phyloP scores from a whole-genome alignment of 2,797 vertebrate species.

The Novumbra hubbsi region DNA sequence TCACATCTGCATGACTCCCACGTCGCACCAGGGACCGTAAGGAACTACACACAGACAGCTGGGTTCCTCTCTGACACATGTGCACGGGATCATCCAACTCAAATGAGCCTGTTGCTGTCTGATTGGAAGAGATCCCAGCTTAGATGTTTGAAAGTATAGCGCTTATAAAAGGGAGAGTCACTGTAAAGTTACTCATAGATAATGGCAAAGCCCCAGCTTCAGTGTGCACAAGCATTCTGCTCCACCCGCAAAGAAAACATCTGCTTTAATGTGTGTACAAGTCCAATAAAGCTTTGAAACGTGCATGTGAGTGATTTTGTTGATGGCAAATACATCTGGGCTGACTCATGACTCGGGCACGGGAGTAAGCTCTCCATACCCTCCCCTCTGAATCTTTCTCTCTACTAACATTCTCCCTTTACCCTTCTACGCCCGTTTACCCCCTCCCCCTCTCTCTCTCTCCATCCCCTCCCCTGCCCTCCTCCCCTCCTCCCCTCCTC shows the following conservation, averaged over 20 bases:
- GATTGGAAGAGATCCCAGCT: background rate
- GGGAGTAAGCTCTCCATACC: background rate
- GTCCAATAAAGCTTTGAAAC: too few relatives aligned
- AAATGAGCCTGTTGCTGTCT: background rate
- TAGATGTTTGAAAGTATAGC: background rate
- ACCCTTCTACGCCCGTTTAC: constrained; percentile 2
- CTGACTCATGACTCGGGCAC: background rate
- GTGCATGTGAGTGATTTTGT: background rate
- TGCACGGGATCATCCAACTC: background rate
- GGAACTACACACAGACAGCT: constrained; percentile 15
- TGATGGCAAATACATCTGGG: background rate
- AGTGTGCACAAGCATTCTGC: background rate
- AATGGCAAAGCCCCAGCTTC: background rate
- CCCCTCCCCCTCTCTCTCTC: background rate
- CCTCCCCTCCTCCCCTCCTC: background rate
- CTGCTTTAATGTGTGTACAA: too few relatives aligned
- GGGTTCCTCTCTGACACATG: constrained; percentile 12
- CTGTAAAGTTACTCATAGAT: background rate
- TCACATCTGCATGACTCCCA: background rate
- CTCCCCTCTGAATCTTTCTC: constrained; percentile 1
- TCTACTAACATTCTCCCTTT: background rate
- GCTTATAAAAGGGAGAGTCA: background rate
- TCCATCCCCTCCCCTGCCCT: background rate
- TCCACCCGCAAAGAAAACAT: too few relatives aligned
- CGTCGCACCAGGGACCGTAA: background rate